phyloP scores from a whole-genome alignment of 2,113 vertebrate genomes.

The Mohoua ochrocephala region DNA sequence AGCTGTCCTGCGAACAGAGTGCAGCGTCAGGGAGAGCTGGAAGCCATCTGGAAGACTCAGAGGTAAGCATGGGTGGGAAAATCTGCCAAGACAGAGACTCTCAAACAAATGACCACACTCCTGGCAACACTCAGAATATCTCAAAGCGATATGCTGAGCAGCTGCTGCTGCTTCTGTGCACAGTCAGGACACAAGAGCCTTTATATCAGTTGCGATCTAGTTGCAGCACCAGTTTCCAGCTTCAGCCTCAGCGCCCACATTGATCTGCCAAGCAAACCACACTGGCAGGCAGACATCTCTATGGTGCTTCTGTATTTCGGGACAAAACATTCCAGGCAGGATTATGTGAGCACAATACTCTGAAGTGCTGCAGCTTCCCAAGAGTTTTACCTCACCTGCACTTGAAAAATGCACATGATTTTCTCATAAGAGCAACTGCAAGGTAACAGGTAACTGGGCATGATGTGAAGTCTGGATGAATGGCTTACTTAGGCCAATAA shows the following conservation, averaged over 20 bases:
- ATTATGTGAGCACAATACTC: background rate
- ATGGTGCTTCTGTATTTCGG: background rate
- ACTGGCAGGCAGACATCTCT: background rate
- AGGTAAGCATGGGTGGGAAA: background rate
- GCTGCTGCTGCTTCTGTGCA: background rate
- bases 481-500: background rate
- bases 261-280: background rate
- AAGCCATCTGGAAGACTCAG: background rate
- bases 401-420: background rate
- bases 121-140: background rate
- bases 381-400: background rate
- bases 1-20: background rate
- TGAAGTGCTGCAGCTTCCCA: background rate
- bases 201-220: background rate
- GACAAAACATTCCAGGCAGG: background rate
- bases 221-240: background rate
- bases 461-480: background rate
- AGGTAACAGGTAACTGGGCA: background rate
- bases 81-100: background rate
- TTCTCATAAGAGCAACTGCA: background rate
- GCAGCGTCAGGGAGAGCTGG: background rate
- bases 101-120: background rate
- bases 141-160: background rate
- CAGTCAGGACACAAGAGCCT: background rate
- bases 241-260: background rate